Evolutionary conservation across 2,797 vertebrate genomes (phyloP).

Genomic region (Lates japonicus): DNA sequence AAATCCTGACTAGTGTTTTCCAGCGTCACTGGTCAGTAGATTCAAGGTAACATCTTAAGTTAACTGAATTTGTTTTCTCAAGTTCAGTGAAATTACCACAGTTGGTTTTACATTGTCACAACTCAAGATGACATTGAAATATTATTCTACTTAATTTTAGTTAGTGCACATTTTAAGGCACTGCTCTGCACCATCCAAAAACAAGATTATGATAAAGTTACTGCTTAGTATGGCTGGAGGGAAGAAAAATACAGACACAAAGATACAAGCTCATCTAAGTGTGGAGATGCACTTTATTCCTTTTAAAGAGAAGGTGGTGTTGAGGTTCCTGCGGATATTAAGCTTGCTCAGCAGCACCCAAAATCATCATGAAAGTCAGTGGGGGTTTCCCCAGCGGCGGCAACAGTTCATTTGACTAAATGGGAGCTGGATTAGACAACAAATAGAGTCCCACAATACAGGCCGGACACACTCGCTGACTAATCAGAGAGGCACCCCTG

Average conservation of each 20-base stretch:
- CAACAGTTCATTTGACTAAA: constrained; percentile 42
- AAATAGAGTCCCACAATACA: constrained; percentile 27
- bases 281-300: neutral
- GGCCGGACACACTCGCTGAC: constrained; percentile 48
- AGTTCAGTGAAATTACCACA: neutral
- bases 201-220: neutral
- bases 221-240: neutral
- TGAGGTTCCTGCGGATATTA: neutral
- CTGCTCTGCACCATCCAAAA: too few relatives aligned
- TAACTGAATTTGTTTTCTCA: neutral
- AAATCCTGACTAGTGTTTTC: neutral
- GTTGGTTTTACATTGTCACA: neutral
- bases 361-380: constrained; percentile 16
- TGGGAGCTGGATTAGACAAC: constrained; percentile 46
- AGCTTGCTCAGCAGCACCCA: constrained; percentile 13
- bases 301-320: neutral
- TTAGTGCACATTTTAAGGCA: too few relatives aligned
- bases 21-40: neutral
- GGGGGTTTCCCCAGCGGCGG: constrained; percentile 14
- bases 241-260: neutral
- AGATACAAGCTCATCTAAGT: neutral
- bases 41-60: neutral
- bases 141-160: too few relatives aligned
- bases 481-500: constrained; percentile 34
- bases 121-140: too few relatives aligned